These are phyloP conservation scores for Hemichromis elongatus DNA, from an alignment of 2,113 vertebrate species.

Conservation along the genomic window DNA sequence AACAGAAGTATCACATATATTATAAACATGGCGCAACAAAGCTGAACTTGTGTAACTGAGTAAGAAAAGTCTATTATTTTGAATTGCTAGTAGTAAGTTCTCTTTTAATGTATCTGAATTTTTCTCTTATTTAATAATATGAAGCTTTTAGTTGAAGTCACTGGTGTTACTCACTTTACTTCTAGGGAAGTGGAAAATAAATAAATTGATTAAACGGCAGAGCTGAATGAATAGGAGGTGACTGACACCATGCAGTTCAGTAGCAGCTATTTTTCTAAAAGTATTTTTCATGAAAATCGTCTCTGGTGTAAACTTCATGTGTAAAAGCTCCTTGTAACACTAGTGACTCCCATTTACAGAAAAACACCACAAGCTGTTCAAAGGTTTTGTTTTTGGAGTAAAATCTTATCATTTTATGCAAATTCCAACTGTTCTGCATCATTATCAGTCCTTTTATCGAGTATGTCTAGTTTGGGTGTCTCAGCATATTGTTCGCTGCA, in stretches of 20 bases:
- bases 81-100: neutral
- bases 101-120: neutral
- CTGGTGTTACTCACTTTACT: neutral
- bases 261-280: neutral
- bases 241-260: neutral
- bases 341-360: neutral
- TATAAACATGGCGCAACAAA: neutral
- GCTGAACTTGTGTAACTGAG: neutral
- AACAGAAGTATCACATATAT: neutral
- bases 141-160: neutral
- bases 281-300: neutral
- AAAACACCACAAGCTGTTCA: neutral
- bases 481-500: neutral
- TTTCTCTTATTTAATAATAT: neutral
- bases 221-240: neutral
- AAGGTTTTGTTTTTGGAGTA: neutral
- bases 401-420: fast-evolving
- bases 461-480: neutral
- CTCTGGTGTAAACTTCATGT: neutral
- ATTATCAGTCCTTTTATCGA: neutral
- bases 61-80: neutral
- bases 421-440: neutral
- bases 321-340: neutral
- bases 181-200: neutral
- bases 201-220: neutral